These are phyloP conservation scores for Syrrhaptes paradoxus DNA, from an alignment of 2,113 vertebrate species.

Conservation along the genomic window DNA sequence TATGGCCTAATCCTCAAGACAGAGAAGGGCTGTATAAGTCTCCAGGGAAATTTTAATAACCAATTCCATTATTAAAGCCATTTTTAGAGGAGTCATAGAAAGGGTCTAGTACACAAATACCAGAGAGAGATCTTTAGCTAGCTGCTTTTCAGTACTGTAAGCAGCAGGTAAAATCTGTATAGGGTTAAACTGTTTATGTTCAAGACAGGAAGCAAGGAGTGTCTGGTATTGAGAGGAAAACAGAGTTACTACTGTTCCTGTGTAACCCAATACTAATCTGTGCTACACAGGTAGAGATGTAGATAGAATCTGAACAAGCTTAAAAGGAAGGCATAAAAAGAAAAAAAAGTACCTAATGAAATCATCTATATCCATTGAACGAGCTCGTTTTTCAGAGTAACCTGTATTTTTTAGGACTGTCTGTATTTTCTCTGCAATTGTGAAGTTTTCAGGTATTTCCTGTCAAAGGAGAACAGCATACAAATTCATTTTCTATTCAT, in stretches of 20 bases:
- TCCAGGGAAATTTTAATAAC: background rate
- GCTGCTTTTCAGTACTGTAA: background rate
- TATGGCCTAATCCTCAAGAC: background rate
- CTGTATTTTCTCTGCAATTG: slow-evolving; percentile 88
- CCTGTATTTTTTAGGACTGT: slow-evolving; percentile 83
- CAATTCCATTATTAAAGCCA: background rate
- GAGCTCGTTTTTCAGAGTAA: slow-evolving; percentile 90
- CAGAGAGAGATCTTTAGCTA: background rate
- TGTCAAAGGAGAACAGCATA: slow-evolving; percentile 70
- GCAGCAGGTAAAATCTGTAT: background rate
- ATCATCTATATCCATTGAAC: slow-evolving; percentile 96
- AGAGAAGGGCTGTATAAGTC: background rate
- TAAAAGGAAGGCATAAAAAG: background rate
- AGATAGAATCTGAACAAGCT: background rate
- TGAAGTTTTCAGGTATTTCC: slow-evolving; percentile 91
- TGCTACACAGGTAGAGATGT: background rate
- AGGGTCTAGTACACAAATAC: background rate
- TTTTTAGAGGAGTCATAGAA: background rate
- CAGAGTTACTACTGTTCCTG: background rate
- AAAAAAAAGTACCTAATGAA: slow-evolving; percentile 88
- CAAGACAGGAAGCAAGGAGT: background rate
- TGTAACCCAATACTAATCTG: background rate
- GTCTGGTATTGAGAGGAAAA: background rate
- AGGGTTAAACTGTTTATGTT: background rate
- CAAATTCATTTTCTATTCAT: background rate